These are phyloP conservation scores for Eupithecia exiguata DNA, from an alignment of 2,888 invertebrate genomes.

Conservation along the genomic window DNA sequence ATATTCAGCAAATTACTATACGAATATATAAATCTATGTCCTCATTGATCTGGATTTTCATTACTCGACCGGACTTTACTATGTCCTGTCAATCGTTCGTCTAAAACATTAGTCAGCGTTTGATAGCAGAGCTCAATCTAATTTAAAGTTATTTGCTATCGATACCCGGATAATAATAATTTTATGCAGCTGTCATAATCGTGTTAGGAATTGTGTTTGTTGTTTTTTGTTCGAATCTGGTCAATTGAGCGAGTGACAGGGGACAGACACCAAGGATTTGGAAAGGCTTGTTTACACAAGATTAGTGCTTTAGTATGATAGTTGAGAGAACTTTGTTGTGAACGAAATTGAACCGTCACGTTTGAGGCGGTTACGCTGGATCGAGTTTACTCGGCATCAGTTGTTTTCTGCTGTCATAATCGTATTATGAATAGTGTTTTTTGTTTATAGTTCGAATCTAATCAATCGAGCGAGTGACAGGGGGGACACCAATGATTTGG, in stretches of 20 bases:
- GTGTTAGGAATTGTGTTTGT: conserved; percentile 30
- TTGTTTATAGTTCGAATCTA: conserved; percentile 25
- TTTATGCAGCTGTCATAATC: conserved; percentile 41
- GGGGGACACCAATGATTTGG: conserved; percentile 32
- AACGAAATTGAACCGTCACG: background rate
- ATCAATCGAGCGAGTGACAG: conserved; percentile 32
- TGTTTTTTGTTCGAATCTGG: conserved; percentile 25
- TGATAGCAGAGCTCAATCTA: conserved; percentile 47
- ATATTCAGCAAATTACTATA: background rate
- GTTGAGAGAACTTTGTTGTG: background rate
- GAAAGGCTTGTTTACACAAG: conserved; percentile 4
- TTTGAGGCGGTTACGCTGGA: background rate
- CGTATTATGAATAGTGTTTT: conserved; percentile 30
- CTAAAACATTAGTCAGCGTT: conserved; percentile 54
- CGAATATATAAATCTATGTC: background rate
- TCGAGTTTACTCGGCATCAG: background rate
- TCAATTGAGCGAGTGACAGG: conserved; percentile 33
- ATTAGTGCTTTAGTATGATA: conserved; percentile 9
- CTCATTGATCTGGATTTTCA: conserved; percentile 20
- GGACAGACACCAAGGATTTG: conserved; percentile 34
- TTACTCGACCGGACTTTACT: conserved; percentile 25
- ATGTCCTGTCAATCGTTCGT: conserved; percentile 52
- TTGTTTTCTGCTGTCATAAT: conserved; percentile 33
- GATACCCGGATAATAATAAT: conserved; percentile 44
- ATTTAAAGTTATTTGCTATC: conserved; percentile 39